phyloP scores from a whole-genome alignment of 2,797 vertebrate species.

The Remorina albescens region DNA sequence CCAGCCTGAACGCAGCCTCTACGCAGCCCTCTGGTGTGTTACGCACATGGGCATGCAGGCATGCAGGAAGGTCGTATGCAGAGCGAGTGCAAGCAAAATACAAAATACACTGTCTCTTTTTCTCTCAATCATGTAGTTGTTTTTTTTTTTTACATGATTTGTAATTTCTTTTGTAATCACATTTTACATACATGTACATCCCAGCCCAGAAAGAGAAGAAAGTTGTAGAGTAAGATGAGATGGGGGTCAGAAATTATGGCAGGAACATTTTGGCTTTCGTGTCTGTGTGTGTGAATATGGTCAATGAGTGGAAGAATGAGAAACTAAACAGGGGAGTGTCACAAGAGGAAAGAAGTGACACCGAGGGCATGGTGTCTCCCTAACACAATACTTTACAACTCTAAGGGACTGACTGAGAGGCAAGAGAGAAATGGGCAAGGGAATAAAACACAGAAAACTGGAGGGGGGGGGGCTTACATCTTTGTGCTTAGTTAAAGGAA shows the following conservation, averaged over 20 bases:
- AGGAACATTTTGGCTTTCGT: slow-evolving; percentile 19
- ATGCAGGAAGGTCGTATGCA: slow-evolving; percentile 71
- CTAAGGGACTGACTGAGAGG: slow-evolving; percentile 67
- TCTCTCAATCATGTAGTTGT: slow-evolving; percentile 42
- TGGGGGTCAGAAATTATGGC: slow-evolving; percentile 45
- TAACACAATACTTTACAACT: slow-evolving; percentile 70
- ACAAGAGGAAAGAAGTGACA: slow-evolving; percentile 73
- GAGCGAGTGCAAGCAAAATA: slow-evolving; percentile 68
- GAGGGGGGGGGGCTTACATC: slow-evolving; percentile 30
- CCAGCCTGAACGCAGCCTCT: slow-evolving; percentile 93
- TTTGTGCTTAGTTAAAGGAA: slow-evolving; percentile 46
- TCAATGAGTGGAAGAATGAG: slow-evolving; percentile 46
- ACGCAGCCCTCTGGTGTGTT: slow-evolving; percentile 79
- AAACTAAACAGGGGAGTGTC: slow-evolving; percentile 57
- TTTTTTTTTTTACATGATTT: slow-evolving; percentile 36
- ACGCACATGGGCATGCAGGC: slow-evolving; percentile 81
- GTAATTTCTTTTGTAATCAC: slow-evolving; percentile 13
- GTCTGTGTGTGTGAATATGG: slow-evolving; percentile 37
- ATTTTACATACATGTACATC: slow-evolving; percentile 26
- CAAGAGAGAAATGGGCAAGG: slow-evolving; percentile 40
- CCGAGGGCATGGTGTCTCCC: slow-evolving; percentile 82
- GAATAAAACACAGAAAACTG: slow-evolving; percentile 33
- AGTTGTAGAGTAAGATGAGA: slow-evolving; percentile 53
- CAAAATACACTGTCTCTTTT: slow-evolving; percentile 45
- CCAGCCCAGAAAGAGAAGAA: slow-evolving; percentile 47